Evolutionary conservation across 2,888 invertebrate genomes (phyloP).

Genomic region (Drosophila anceps): DNA sequence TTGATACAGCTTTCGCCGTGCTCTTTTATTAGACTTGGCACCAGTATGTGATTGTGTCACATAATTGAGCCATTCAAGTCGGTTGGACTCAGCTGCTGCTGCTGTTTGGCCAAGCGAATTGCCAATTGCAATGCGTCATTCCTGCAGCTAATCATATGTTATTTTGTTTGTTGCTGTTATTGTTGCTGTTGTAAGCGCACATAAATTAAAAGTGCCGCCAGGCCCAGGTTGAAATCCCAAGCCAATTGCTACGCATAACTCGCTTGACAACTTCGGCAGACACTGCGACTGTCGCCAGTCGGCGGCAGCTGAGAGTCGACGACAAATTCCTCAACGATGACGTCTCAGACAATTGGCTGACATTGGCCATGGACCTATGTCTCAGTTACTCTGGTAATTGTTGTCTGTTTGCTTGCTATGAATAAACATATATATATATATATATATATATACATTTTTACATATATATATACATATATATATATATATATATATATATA

Average conservation of each 20-base stretch:
- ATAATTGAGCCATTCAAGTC: conserved; percentile 41
- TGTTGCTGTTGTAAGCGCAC: conserved; percentile 10
- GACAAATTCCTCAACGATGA: conserved; percentile 71
- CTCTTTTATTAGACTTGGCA: background rate
- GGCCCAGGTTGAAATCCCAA: conserved; percentile 18
- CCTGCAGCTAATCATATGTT: conserved; percentile 64
- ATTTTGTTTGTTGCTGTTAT: conserved; percentile 46
- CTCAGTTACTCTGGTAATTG: conserved; percentile 44
- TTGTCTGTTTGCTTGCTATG: conserved; percentile 25
- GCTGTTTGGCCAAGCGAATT: conserved; percentile 21
- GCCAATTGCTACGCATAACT: conserved; percentile 54
- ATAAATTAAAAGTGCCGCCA: conserved; percentile 60
- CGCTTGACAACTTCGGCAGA: conserved; percentile 75
- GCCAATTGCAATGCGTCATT: conserved; percentile 39
- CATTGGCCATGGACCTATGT: conserved; percentile 59
- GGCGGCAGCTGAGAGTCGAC: conserved; percentile 28
- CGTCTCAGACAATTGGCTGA: conserved; percentile 65
- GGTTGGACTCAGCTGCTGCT: conserved; percentile 2
- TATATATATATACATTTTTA: background rate
- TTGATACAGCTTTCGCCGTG: background rate
- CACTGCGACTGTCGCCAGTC: conserved; percentile 51
- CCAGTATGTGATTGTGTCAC: conserved; percentile 24
- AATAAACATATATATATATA: background rate
- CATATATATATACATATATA: background rate
- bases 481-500: too few relatives aligned